Conservation (phyloP, 2,113 vertebrate species). For the Ciconia stormi region DNA sequence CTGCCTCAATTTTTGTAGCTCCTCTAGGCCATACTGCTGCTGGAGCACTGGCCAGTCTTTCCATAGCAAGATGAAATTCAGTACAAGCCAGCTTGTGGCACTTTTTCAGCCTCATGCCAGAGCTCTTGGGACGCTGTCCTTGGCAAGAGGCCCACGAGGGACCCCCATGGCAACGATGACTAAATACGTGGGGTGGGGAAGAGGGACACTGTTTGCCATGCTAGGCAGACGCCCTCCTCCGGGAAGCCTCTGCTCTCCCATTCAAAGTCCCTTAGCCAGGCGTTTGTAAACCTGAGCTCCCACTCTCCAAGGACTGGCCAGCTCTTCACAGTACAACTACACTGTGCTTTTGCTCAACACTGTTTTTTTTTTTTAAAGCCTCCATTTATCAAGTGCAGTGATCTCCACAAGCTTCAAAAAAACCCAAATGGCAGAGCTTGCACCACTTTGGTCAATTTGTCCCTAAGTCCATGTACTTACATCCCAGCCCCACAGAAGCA, state of each 20-base stretch:
- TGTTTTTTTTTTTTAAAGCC: background rate
- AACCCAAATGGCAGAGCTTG: background rate
- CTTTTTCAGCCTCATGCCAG: background rate
- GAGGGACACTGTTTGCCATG: background rate
- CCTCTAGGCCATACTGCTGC: background rate
- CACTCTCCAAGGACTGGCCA: background rate
- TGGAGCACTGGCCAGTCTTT: background rate
- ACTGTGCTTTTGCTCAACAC: rapidly evolving
- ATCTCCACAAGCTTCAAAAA: background rate
- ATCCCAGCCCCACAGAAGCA: background rate
- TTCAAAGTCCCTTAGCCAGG: background rate
- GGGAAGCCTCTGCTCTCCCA: background rate
- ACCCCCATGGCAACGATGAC: rapidly evolving
- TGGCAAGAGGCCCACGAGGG: background rate
- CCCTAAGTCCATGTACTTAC: rapidly evolving
- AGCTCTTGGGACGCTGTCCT: background rate
- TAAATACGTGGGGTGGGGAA: rapidly evolving
- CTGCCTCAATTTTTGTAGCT: background rate
- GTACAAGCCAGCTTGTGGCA: background rate
- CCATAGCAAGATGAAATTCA: background rate
- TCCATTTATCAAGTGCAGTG: background rate
- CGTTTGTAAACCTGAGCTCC: background rate
- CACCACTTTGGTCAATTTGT: background rate
- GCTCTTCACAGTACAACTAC: background rate
- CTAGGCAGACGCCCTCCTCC: too few relatives aligned